phyloP scores from a whole-genome alignment of 1,140 invertebrate genomes.

The Eriosoma lanigerum region DNA sequence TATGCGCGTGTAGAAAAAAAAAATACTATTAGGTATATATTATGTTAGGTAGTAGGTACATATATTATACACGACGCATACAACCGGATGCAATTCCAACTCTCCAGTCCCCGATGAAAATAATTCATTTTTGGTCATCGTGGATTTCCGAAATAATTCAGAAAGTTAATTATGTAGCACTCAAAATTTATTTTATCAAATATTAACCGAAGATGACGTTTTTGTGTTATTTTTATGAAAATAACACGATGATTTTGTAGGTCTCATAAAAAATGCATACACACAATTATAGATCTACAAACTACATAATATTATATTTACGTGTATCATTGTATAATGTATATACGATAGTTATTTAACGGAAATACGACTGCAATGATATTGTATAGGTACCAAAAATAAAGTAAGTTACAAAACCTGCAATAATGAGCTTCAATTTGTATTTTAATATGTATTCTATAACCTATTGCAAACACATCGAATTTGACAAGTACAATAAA shows the following conservation, averaged over 20 bases:
- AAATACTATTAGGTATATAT: not conserved
- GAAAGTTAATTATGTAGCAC: not conserved
- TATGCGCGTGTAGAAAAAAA: too few relatives aligned
- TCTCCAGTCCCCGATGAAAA: not conserved
- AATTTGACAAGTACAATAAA: not conserved
- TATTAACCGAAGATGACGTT: not conserved
- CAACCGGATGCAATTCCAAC: not conserved
- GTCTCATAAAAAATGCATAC: not conserved
- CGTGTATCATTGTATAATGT: not conserved
- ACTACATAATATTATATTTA: too few relatives aligned
- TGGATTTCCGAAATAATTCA: not conserved
- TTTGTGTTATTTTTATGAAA: not conserved
- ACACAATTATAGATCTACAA: not conserved
- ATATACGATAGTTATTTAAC: not conserved
- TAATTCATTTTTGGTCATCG: not conserved
- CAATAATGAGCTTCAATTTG: not conserved
- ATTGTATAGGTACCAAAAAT: not conserved
- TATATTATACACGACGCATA: not conserved
- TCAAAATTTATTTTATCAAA: not conserved
- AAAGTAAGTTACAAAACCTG: not conserved
- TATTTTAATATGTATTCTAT: not conserved
- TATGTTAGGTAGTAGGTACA: not conserved
- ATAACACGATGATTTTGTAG: not conserved
- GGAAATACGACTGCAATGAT: not conserved
- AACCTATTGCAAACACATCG: not conserved